phyloP scores from a whole-genome alignment of 1,140 invertebrate genomes.

The Acyrthosiphon pisum region DNA sequence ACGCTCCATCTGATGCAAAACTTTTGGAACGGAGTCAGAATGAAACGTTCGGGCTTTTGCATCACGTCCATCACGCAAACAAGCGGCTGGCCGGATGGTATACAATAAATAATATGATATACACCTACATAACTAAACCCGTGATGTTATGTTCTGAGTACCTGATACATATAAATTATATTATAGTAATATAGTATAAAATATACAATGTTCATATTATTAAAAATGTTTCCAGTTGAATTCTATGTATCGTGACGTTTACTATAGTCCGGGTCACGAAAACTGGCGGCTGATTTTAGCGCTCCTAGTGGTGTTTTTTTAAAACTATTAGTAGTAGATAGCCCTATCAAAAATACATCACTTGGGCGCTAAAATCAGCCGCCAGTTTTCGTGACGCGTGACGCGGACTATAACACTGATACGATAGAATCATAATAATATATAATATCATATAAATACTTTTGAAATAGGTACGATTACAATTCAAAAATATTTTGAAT shows the following conservation, averaged over 20 bases:
- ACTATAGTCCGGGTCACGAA: too few species aligned
- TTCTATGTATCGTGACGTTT: background rate
- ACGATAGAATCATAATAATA: too few species aligned
- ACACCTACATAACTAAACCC: background rate
- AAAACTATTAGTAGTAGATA: too few species aligned
- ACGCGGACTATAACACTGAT: too few species aligned
- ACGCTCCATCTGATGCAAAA: slow-evolving; percentile 29
- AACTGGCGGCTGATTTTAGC: too few species aligned
- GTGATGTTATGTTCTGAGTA: background rate
- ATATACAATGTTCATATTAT: background rate
- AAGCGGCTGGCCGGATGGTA: background rate
- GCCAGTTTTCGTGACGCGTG: too few species aligned
- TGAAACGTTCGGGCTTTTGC: background rate
- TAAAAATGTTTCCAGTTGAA: background rate
- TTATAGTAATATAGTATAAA: too few species aligned
- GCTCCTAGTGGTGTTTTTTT: too few species aligned
- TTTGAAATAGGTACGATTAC: too few species aligned
- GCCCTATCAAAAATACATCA: too few species aligned
- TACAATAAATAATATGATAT: background rate
- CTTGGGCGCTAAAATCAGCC: too few species aligned
- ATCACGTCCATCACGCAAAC: background rate
- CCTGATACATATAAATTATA: background rate
- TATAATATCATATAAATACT: too few species aligned
- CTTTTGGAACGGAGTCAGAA: slow-evolving; percentile 14
- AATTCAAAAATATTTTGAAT: background rate